Base-by-base conservation (phyloP, 2,113 vertebrate genomes). In the Siphamia tubifer region DNA sequence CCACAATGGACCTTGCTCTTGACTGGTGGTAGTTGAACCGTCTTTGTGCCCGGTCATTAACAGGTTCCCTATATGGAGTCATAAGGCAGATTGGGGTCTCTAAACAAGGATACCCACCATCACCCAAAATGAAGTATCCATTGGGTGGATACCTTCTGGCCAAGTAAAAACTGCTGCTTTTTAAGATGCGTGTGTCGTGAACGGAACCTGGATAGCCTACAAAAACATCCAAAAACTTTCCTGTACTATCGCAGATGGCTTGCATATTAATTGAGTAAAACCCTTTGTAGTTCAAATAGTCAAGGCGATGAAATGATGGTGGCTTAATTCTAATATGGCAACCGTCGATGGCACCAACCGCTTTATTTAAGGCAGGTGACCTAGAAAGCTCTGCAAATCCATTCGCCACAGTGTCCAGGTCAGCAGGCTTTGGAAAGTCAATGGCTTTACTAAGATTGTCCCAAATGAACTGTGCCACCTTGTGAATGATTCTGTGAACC, bases 221-320 rank as follows among this genome's bases (percentile, higher is more conserved):
- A 28, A 28, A 28, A 5, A 28, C 27, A 28, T 28, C 27, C 8
- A 28, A 5, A 8, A 28, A 28, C 4, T 8, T 5, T 28, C 8
- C 27, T 5, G 4, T 28, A 28, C 17, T 2, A 19, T 56, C 52
- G 35, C 52, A n/a, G n/a, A n/a, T n/a, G 45, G 51, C 48, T 15
- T 56, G 57, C 36, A 54, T 34, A 13, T 36, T 52, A 4, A 71
- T 36, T 9, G 48, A 71, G 11, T 49, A 45, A 25, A 71, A 71
- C 1, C 15, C 31, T 28, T 71, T 71, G 15, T 36, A 44, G 10
- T 44, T 72, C 2, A 28, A 28, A 28, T 28, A 35, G 34, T 35
- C 34, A 9, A 35, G 8, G 34, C n/a, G 34, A 8, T 35, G 12
- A 3, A 9, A 13, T 13, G 8, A 13, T 3, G 34, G 12, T 9